Evolutionary conservation across 2,113 vertebrate genomes (phyloP), one percentile per base, ranked within the genome.

Genomic region (Megaceryle torquata): DNA sequence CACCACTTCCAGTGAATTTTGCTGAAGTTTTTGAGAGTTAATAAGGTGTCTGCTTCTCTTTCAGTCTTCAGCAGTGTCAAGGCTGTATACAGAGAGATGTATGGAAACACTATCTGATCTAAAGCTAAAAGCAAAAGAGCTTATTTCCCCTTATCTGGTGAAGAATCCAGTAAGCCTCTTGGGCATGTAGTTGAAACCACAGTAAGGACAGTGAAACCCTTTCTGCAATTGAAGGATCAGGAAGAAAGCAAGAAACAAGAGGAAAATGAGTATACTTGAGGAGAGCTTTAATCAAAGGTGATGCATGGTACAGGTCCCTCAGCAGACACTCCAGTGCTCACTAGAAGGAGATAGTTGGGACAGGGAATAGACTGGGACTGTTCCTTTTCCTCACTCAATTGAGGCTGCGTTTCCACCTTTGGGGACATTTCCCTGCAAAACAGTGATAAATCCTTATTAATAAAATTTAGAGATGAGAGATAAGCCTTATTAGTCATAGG

Each of bases 111-210:
- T 57, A 78, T 84, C 75, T 81, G 44, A 88, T 88, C 67, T 80
- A 91, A 69, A 93, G 83, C 71, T 60, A 82, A 75, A 91, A 96
- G 95, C 70, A 80, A 86, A 95, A 96, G 82, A 74, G 74, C 85
- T 92, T 97, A 91, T 77, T 95, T 93, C 51, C 16, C 22, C 44
- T 93, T 85, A 92, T 95, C 88, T 91, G 92, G 54, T 72, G 60
- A 96, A 91, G 78, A 93, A 94, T 80, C 37, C 78, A 80, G 31
- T 91, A 84, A 96, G 88, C 67, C 74, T 91, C 88, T 96, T 70
- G 51, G 54, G 86, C 68, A 85, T 2, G 2, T 53, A 67, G 61
- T 15, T 90, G 76, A 94, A 95, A 95, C 61, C 25, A 63, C 21
- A 77, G 33, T 77, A 84, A 95, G 74, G 74, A 69, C 67, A 77